These are phyloP conservation scores for Musca vetustissima DNA, from an alignment of 1,140 invertebrate species.

Conservation along the genomic window DNA sequence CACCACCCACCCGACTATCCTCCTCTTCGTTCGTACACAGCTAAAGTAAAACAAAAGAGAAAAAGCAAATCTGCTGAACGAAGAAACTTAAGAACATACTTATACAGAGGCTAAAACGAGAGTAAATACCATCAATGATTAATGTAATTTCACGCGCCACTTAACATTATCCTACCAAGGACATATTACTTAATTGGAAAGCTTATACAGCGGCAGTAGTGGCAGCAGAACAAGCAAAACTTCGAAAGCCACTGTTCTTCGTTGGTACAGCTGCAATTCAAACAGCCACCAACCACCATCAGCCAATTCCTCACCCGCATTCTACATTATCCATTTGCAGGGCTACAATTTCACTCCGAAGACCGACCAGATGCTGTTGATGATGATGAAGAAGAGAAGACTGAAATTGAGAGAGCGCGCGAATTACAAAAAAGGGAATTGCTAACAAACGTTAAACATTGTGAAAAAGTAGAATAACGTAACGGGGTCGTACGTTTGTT, in stretches of 20 bases:
- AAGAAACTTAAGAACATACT: neutral
- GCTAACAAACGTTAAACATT: too few species aligned
- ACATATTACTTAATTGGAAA: constrained; percentile 54
- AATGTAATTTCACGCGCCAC: constrained; percentile 56
- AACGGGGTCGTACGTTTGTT: too few species aligned
- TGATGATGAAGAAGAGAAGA: too few species aligned
- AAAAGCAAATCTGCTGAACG: neutral
- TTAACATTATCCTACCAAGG: constrained; percentile 55
- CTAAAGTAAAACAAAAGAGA: neutral
- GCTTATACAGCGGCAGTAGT: constrained; percentile 1
- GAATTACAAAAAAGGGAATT: too few species aligned
- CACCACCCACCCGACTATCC: too few species aligned
- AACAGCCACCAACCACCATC: neutral
- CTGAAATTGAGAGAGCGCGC: too few species aligned
- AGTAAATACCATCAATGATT: constrained; percentile 53
- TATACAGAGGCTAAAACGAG: constrained; percentile 9
- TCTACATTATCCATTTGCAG: neutral
- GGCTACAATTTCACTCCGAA: neutral
- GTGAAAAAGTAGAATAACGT: too few species aligned
- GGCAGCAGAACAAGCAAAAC: neutral
- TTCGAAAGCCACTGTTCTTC: neutral
- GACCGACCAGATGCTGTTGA: neutral
- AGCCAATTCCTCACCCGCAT: neutral
- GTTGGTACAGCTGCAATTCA: neutral
- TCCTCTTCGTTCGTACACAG: too few species aligned